phyloP scores from a whole-genome alignment of 2,888 invertebrate species.

The Trissoscelio sp. region DNA sequence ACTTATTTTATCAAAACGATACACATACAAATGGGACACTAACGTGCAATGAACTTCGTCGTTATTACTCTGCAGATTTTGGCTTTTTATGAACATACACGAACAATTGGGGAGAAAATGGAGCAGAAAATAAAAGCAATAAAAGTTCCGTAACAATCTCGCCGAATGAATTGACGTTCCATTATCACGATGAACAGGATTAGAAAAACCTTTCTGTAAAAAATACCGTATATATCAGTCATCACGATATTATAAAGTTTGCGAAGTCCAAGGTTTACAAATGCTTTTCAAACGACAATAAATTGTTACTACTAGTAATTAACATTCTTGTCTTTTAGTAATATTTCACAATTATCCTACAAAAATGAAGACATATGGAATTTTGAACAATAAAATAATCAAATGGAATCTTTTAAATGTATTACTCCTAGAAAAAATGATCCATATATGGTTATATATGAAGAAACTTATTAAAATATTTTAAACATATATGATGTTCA shows the following conservation, averaged over 20 bases:
- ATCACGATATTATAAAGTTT: neutral
- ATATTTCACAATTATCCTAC: conserved; percentile 7
- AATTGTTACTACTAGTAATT: neutral
- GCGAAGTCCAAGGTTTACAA: neutral
- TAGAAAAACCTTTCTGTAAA: conserved; percentile 29
- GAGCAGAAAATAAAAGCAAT: conserved; percentile 53
- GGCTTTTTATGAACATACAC: conserved; percentile 30
- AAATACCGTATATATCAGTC: conserved; percentile 21
- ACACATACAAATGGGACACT: conserved; percentile 11
- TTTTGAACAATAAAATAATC: no score
- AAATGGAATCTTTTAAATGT: no score
- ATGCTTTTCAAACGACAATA: neutral
- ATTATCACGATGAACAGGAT: conserved; percentile 50
- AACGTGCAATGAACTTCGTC: conserved; percentile 22
- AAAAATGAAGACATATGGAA: no score
- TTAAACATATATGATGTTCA: no score
- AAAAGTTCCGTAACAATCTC: conserved; percentile 48
- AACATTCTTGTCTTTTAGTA: neutral
- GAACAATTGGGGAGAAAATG: conserved; percentile 40
- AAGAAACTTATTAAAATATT: no score
- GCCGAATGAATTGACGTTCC: conserved; percentile 45
- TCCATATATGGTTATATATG: no score
- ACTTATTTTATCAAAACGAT: conserved; percentile 19
- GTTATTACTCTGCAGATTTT: conserved; percentile 35
- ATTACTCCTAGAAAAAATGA: no score